Percentiles rank a stretch among this genome's conserved stretches.
Conservation (phyloP, 2,797 vertebrate genomes). For the Gymnopithys bicolor region DNA sequence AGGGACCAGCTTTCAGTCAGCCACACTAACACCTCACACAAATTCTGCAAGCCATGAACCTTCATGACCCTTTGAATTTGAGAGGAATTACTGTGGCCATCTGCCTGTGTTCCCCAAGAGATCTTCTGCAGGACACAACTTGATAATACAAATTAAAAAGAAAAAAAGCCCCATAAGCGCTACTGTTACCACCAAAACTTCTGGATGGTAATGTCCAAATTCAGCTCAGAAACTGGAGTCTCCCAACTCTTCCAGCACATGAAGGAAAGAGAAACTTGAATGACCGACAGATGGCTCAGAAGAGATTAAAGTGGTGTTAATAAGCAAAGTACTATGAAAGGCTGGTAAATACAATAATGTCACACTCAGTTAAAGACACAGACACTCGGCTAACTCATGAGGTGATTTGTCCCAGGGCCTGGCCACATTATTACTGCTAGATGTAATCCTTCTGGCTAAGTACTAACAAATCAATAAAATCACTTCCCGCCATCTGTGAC, state of each 20-base stretch:
- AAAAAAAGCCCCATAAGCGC: background rate
- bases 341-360: slow-evolving; percentile 28
- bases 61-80: slow-evolving; percentile 21
- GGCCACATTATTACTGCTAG: background rate
- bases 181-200: background rate
- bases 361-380: slow-evolving; percentile 21
- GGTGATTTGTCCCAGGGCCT: background rate
- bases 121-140: background rate
- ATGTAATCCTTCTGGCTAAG: slow-evolving; percentile 39
- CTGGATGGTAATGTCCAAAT: background rate
- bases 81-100: slow-evolving; percentile 48
- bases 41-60: slow-evolving; percentile 26
- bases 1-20: slow-evolving; percentile 1
- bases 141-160: background rate
- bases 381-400: background rate
- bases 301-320: slow-evolving; percentile 58
- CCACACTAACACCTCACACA: background rate
- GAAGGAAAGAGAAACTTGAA: slow-evolving; percentile 44
- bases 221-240: background rate
- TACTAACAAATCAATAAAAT: slow-evolving; percentile 41
- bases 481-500: background rate
- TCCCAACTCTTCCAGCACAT: background rate
- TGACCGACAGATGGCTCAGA: slow-evolving; percentile 55
- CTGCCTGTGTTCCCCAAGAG: slow-evolving; percentile 5
- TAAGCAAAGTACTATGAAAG: slow-evolving; percentile 28